These are phyloP conservation scores for Leuciscus waleckii DNA, from an alignment of 2,797 vertebrate species.

Conservation along the genomic window DNA sequence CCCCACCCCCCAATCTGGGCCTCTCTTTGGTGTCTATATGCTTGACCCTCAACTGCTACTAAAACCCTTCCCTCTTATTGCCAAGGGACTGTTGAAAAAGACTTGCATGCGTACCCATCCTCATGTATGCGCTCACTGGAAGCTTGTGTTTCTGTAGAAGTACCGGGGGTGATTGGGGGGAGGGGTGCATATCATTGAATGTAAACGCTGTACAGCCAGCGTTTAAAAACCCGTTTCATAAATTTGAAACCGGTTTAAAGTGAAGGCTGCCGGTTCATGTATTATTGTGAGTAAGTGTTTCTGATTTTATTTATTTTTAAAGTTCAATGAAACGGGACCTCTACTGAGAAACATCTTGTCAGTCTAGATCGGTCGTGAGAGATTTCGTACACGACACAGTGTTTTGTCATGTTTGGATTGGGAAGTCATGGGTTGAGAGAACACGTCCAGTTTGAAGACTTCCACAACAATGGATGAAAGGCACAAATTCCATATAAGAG, in stretches of 20 bases:
- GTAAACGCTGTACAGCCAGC: background rate
- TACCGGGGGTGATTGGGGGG: slow-evolving; percentile 8
- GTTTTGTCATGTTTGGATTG: background rate
- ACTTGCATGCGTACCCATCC: slow-evolving; percentile 41
- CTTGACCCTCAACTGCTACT: slow-evolving; percentile 28
- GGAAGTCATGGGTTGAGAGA: background rate
- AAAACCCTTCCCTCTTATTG: slow-evolving; percentile 38
- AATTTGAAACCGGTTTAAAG: background rate
- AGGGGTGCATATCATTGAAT: background rate
- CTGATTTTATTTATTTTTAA: background rate
- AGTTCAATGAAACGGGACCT: background rate
- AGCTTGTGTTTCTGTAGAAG: background rate
- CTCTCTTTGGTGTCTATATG: slow-evolving; percentile 26
- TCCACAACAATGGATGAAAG: background rate
- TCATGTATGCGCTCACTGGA: slow-evolving; percentile 10
- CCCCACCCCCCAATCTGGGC: slow-evolving; percentile 19
- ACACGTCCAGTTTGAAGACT: background rate
- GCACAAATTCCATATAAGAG: background rate
- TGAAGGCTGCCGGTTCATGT: background rate
- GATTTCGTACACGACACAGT: background rate
- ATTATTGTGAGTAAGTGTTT: background rate
- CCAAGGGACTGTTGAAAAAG: slow-evolving; percentile 40
- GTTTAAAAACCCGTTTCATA: background rate
- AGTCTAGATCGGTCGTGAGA: background rate
- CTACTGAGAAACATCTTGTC: background rate